Evolutionary conservation across 2,888 invertebrate genomes (phyloP).

Genomic region (Fragum whitleyi): DNA sequence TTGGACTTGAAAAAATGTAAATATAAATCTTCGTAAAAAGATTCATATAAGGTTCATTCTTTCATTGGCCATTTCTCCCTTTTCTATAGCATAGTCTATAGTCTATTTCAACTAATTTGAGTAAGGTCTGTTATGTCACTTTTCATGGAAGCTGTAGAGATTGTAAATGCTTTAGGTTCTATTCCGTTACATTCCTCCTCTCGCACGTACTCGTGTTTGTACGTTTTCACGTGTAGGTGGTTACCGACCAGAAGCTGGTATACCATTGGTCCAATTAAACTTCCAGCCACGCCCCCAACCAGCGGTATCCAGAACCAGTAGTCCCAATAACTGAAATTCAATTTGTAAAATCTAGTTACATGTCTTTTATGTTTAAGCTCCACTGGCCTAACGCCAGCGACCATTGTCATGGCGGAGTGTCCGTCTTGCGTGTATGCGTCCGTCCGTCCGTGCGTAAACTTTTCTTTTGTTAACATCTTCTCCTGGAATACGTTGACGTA

Average conservation of each 20-base stretch:
- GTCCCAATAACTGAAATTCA: constrained; percentile 23
- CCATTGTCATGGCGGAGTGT: no score
- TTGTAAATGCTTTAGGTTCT: constrained; percentile 5
- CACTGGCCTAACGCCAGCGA: no score
- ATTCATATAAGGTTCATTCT: no score
- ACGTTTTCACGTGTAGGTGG: constrained; percentile 30
- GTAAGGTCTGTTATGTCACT: constrained; percentile 3
- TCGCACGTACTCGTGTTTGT: neutral
- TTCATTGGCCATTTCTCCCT: no score
- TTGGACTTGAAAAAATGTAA: no score
- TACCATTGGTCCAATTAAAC: constrained; percentile 41
- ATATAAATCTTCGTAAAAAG: no score
- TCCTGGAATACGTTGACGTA: no score
- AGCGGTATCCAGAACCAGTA: constrained; percentile 62
- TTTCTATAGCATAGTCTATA: no score
- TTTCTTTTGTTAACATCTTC: no score
- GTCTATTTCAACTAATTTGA: neutral
- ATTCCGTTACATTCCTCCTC: constrained; percentile 10
- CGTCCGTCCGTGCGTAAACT: no score
- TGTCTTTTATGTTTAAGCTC: no score
- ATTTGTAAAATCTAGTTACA: neutral
- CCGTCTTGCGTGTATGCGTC: no score
- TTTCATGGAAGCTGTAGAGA: constrained; percentile 1
- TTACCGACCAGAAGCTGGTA: constrained; percentile 61
- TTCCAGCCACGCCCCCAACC: constrained; percentile 40